phyloP scores from a whole-genome alignment of 2,113 vertebrate species.

The Hippoglossus stenolepis region DNA sequence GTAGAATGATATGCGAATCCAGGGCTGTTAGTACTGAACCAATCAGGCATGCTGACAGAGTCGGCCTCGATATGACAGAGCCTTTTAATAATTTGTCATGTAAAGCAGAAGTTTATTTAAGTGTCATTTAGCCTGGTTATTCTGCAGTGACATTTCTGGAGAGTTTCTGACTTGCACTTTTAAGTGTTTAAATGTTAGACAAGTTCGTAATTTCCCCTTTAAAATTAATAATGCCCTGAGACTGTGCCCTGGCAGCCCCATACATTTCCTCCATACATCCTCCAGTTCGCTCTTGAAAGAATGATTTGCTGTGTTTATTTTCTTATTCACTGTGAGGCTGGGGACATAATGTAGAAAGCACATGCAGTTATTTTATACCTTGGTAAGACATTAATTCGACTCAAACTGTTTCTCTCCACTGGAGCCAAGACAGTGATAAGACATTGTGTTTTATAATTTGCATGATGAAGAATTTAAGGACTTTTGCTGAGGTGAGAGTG shows the following conservation, averaged over 20 bases:
- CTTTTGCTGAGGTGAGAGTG: constrained; percentile 45
- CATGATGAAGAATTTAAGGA: constrained; percentile 20
- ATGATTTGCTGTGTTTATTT: constrained; percentile 63
- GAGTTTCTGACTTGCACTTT: constrained; percentile 64
- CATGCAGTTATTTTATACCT: constrained; percentile 54
- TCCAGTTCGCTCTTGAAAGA: constrained; percentile 45
- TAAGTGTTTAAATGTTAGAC: constrained; percentile 16
- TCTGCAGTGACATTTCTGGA: constrained; percentile 66
- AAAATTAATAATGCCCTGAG: constrained; percentile 72
- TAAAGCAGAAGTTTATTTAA: constrained; percentile 68
- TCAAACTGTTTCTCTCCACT: constrained; percentile 47
- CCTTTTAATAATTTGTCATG: constrained; percentile 76
- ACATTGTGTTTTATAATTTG: constrained; percentile 35
- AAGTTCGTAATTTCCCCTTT: constrained; percentile 69
- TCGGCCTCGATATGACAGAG: constrained; percentile 34
- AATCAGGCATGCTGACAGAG: constrained; percentile 39
- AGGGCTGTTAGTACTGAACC: constrained; percentile 46
- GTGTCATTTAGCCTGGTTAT: constrained; percentile 59
- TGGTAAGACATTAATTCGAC: constrained; percentile 58
- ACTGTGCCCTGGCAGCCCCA: constrained; percentile 63
- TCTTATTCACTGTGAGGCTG: constrained; percentile 43
- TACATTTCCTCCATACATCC: constrained; percentile 36
- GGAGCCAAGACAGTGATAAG: constrained; percentile 61
- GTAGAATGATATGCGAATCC: constrained; percentile 66
- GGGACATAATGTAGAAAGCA: constrained; percentile 51